Base-by-base conservation (phyloP, 2,113 vertebrate genomes). In the Beaufortia kweichowensis region DNA sequence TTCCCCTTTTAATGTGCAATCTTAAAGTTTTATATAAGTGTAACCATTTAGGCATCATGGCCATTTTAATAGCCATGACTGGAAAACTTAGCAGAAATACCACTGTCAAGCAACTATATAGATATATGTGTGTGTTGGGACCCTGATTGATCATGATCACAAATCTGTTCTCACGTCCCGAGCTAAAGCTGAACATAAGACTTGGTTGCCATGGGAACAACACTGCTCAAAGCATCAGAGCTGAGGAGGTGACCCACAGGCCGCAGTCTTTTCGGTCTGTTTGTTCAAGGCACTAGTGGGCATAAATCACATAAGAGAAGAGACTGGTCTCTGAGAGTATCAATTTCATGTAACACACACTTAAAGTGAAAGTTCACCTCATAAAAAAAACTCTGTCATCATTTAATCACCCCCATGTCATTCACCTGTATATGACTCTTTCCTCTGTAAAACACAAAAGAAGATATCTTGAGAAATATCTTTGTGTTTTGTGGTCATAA, bases 251-350 rank as follows among this genome's bases (percentile, higher is more conserved):
- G 82, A 84, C 86, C 88, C 43, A 46, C 76, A 79, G 86, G 77
- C 83, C 77, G 35, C 76, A 81, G 84, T 84, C 84, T 85, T 81
- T 80, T 64, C 84, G 84, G 83, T 87, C 84, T 90, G 87, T 85
- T 87, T 90, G 87, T 86, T 87, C 82, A 90, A 83, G 79, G 83
- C 86, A 85, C 65, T 78, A 84, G 78, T 73, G 83, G 83, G 88
- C 89, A 90, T 89, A 90, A 90, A 90, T 89, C 87, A 87, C 77
- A 71, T 75, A 78, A 55, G 75, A 70, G 6, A 24, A 48, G 64
- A 78, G 79, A 80, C 85, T 80, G 86, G 83, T 86, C 81, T 84
- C n/a, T 35, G 3, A 35, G 33, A 35, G 33, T 35, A 9, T 7
- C 33, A 35, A 35, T 9, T 35, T 35, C 3, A 35, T 35, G 33